A percentile compares a stretch with the other conserved stretches of the same genome.
phyloP scores from a whole-genome alignment of 2,888 invertebrate genomes.

The Slavum lentiscoides region DNA sequence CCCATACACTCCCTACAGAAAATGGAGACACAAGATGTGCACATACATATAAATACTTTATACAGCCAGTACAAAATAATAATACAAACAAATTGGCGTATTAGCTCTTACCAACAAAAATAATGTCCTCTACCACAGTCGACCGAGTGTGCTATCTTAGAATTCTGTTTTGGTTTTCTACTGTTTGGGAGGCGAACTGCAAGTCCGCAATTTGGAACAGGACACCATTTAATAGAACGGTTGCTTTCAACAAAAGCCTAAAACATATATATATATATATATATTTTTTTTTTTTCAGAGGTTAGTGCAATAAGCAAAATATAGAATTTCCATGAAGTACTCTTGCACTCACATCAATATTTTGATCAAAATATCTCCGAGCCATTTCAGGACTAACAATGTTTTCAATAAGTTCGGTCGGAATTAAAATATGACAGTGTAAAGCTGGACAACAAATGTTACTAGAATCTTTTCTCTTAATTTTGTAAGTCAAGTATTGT shows the following conservation, averaged over 20 bases:
- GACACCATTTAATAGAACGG: slow-evolving; percentile 73
- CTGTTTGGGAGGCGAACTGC: slow-evolving; percentile 69
- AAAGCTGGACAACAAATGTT: slow-evolving; percentile 70
- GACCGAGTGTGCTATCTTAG: slow-evolving; percentile 66
- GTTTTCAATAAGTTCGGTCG: slow-evolving; percentile 69
- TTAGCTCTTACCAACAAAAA: slow-evolving; percentile 67
- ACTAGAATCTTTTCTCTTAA: slow-evolving; percentile 69
- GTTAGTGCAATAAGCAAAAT: slow-evolving; percentile 5
- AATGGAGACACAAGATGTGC: slow-evolving; percentile 12
- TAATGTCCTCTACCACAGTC: slow-evolving; percentile 73
- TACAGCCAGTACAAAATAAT: background rate
- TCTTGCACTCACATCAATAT: slow-evolving; percentile 65
- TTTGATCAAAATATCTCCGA: slow-evolving; percentile 69
- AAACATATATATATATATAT: slow-evolving; percentile 52
- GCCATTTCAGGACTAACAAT: slow-evolving; percentile 71
- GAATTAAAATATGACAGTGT: slow-evolving; percentile 68
- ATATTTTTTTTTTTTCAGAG: background rate
- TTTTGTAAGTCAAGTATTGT: slow-evolving; percentile 69
- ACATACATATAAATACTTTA: background rate
- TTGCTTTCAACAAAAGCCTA: slow-evolving; percentile 74
- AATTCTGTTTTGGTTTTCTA: slow-evolving; percentile 52
- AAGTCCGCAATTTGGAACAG: slow-evolving; percentile 69
- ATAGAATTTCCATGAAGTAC: background rate
- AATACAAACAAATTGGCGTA: background rate
- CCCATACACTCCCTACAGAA: slow-evolving; percentile 63